Base-by-base conservation (phyloP, 2,113 vertebrate species). In the Rhinoderma darwinii region DNA sequence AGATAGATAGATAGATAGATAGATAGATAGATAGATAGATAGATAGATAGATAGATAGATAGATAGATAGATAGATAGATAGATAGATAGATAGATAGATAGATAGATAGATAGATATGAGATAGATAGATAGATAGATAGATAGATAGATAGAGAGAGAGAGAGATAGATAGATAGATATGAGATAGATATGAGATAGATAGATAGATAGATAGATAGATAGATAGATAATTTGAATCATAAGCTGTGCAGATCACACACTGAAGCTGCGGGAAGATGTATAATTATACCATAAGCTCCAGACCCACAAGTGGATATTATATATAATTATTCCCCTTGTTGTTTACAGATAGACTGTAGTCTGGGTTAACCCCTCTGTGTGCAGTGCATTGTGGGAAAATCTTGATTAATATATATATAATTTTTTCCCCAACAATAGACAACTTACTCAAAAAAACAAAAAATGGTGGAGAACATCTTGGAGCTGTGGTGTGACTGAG, bases 321-420 rank as follows among this genome's bases (percentile, higher is more conserved):
- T 77, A 68, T 82, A 59, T 87, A 82, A 87, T 87, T 81, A 87
- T 56, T 81, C 66, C 77, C 77, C 59, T 66, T 32, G 44, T 70
- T 70, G 84, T 73, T 87, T 87, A 82, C 85, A 56, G 70, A 63
- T 63, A 76, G 63, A 39, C 77, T 30, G 63, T 66, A 56, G 73
- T 66, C 73, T 66, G 74, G 37, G 18, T 32, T 77, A 85, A 85
- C 84, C 56, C 51, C 41, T 85, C 10, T n/a, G 18, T 20, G 39
- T 63, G 47, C 84, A 68, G 17, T 73, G 78, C 44, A 87, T 82
- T 74, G 66, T 82, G 66, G 66, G 85, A 35, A 22, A 18, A 0
- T 9, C 17, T 25, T 47, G 44, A 47, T 41, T 8, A 17, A 22
- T 11, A 1, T 68, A 18, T 37, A 7, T 18, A 15, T 5, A 59